phyloP scores from a whole-genome alignment of 1,140 invertebrate species.

The Solenopsis invicta region DNA sequence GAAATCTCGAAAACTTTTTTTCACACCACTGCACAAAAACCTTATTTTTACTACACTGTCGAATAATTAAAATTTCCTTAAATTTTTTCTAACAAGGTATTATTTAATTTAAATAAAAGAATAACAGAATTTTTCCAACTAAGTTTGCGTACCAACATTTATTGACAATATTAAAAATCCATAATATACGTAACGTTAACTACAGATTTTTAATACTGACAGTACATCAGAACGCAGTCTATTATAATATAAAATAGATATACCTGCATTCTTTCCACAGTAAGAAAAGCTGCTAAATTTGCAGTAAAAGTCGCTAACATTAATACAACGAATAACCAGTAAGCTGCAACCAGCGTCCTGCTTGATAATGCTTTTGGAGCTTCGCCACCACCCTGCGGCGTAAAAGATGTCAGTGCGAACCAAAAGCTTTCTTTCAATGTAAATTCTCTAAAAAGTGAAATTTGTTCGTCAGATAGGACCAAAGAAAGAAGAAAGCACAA shows the following conservation, averaged over 20 bases:
- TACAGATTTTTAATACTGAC: too few relatives aligned
- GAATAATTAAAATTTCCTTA: too few relatives aligned
- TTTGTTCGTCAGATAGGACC: background rate
- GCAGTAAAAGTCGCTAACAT: constrained; percentile 98
- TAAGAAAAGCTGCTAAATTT: constrained; percentile 98
- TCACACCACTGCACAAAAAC: too few relatives aligned
- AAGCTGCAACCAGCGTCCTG: constrained; percentile 94
- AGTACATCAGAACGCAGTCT: too few relatives aligned
- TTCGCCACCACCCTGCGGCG: constrained; percentile 96
- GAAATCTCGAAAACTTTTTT: too few relatives aligned
- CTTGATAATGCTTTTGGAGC: constrained; percentile 94
- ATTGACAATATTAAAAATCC: too few relatives aligned
- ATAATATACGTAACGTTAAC: too few relatives aligned
- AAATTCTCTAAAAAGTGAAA: constrained; percentile 89
- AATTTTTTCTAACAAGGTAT: too few relatives aligned
- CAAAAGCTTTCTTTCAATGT: constrained; percentile 96
- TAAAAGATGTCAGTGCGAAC: constrained; percentile 97
- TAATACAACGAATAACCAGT: constrained; percentile 97
- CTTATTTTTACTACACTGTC: too few relatives aligned
- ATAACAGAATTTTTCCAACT: background rate
- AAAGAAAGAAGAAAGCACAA: background rate
- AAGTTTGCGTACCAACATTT: background rate
- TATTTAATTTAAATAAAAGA: background rate
- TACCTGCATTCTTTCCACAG: constrained; percentile 97
- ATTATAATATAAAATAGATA: background rate